These are phyloP conservation scores for Apus apus DNA, from an alignment of 2,113 vertebrate species.

Conservation along the genomic window DNA sequence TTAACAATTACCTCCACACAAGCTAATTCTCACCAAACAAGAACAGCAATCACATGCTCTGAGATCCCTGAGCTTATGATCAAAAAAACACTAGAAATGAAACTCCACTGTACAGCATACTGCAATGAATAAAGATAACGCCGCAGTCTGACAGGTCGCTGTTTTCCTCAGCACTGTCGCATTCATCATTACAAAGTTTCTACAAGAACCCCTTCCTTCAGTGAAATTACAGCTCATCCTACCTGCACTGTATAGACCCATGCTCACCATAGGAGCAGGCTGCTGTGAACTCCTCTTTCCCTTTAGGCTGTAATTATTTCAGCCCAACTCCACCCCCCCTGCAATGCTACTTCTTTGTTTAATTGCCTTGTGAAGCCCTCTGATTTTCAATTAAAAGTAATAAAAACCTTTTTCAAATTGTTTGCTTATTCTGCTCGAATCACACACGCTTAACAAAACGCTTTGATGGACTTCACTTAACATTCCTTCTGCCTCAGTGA, in stretches of 20 bases:
- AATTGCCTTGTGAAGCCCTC: conserved; percentile 6
- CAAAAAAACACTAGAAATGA: not conserved
- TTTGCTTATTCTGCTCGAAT: conserved; percentile 35
- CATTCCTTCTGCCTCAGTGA: conserved; percentile 56
- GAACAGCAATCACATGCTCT: not conserved
- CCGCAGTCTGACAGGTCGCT: not conserved
- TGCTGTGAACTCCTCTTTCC: not conserved
- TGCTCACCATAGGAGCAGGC: not conserved
- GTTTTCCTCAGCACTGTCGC: not conserved
- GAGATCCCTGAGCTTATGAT: not conserved
- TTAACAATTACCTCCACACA: not conserved
- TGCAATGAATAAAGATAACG: not conserved
- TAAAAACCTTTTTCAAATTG: conserved; percentile 44
- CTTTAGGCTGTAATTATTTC: conserved; percentile 8
- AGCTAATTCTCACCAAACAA: not conserved
- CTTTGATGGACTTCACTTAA: conserved; percentile 27
- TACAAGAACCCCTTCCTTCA: not conserved
- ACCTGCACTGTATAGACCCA: not conserved
- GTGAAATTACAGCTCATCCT: not conserved
- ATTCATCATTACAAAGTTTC: not conserved
- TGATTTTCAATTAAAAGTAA: conserved; percentile 38
- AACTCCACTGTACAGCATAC: not conserved
- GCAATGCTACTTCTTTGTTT: not conserved
- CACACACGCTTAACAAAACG: conserved; percentile 5
- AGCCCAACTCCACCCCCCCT: not conserved